Conservation (phyloP, 64 coral and sea anemone genomes). For the Pocillopora verrucosa region DNA sequence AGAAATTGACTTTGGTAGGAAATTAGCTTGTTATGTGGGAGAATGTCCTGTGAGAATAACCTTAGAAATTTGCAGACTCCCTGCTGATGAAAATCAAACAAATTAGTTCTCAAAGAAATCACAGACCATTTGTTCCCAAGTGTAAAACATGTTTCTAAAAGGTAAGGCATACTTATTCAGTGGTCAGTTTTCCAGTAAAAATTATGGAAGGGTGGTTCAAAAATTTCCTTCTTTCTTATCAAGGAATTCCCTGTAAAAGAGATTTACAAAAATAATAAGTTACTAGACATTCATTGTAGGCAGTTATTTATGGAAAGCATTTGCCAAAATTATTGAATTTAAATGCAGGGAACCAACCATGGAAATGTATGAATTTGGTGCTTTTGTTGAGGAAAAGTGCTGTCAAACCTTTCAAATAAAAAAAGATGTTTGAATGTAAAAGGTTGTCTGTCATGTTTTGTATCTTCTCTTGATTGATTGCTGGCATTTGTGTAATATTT, state of each 20-base stretch:
- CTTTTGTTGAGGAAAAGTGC: slow-evolving; percentile 33
- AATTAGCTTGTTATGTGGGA: background rate
- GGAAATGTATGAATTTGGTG: slow-evolving; percentile 18
- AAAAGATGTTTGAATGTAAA: slow-evolving; percentile 3
- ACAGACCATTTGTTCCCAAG: background rate
- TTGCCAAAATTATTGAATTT: slow-evolving; percentile 11
- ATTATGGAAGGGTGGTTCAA: background rate
- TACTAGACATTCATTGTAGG: slow-evolving; percentile 18
- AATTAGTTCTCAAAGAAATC: background rate
- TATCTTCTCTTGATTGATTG: slow-evolving; percentile 72
- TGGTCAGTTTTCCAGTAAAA: background rate
- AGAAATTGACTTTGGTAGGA: slow-evolving; percentile 38
- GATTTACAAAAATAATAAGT: slow-evolving; percentile 29
- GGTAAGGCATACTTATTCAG: background rate
- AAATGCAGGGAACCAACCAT: background rate
- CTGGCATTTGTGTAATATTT: slow-evolving; percentile 10
- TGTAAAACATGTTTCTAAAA: background rate
- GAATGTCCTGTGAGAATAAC: background rate
- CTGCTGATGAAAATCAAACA: background rate
- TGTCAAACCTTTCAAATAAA: slow-evolving; percentile 35
- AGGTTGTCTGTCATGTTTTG: slow-evolving; percentile 37
- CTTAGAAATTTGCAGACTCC: background rate
- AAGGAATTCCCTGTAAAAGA: slow-evolving; percentile 34
- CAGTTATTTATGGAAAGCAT: slow-evolving; percentile 43
- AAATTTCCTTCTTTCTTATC: background rate